Evolutionary conservation across 2,113 vertebrate genomes (phyloP), one percentile per base, ranked within the genome.

Genomic region (Lichenostomus cassidix): DNA sequence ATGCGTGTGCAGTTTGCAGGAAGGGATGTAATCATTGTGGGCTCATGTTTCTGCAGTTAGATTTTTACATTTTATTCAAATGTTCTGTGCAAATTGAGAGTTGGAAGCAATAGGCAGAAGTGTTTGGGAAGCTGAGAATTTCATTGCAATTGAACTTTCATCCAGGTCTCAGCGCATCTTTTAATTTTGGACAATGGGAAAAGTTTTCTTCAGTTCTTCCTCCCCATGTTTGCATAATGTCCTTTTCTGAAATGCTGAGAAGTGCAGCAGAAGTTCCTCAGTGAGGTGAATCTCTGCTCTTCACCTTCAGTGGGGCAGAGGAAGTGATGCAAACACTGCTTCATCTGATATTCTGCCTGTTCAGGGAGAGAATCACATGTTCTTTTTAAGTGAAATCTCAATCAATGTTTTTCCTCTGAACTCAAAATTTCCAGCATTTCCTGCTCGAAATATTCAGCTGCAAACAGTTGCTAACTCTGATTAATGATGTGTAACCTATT

Each of bases 221-320:
- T 90, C 70, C 4, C 0, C 22, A 1, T 19, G 4, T 68, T 77
- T 83, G 77, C 33, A 11, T 59, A 2, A 2, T 23, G 15, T 56
- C 15, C 1, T 0, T 15, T 56, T 59, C 31, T 73, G 69, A 55
- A 35, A 28, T 24, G 12, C n/a, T 13, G 33, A n/a, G 19, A 74
- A 56, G 15, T 21, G 8, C 52, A 64, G 20, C 20, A 87, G 64
- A 25, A 87, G 37, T 14, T 23, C 10, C n/a, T 79, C 18, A 52
- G 7, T 17, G 47, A n/a, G 22, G 17, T 33, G 27, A 47, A 33
- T 47, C 11, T 0, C 46, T n/a, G 39, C 22, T 47, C 47, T 81
- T 13, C 24, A 42, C 37, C 21, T 55, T 6, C 42, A 58, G 59
- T 1, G 1, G 55, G 18, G 7, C 35, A 64, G 67, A 0, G 52